phyloP scores from a whole-genome alignment of 2,797 vertebrate species.

The Melanogrammus aeglefinus region DNA sequence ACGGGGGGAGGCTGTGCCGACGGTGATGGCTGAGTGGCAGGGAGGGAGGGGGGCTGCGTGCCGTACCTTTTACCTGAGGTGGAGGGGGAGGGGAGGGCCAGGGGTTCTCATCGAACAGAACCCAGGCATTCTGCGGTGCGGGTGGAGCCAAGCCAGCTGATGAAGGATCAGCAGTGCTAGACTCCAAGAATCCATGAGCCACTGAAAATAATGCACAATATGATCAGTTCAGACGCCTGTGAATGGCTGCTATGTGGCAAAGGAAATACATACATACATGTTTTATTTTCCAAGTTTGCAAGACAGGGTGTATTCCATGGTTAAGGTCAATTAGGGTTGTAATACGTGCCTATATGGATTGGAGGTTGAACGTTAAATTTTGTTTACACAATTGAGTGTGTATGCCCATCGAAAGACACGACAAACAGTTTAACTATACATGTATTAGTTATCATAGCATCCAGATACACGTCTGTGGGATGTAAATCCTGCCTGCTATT shows the following conservation, averaged over 20 bases:
- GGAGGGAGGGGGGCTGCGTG: background rate
- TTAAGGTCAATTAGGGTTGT: background rate
- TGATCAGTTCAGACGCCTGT: background rate
- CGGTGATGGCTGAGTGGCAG: background rate
- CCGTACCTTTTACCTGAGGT: conserved; percentile 21
- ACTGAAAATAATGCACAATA: background rate
- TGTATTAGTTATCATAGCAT: background rate
- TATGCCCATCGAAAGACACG: no score
- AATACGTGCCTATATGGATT: background rate
- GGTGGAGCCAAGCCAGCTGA: background rate
- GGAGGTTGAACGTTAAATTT: background rate
- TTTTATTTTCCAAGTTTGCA: background rate
- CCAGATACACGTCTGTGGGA: background rate
- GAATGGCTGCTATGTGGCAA: background rate
- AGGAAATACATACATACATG: background rate
- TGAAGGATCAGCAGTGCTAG: conserved; percentile 10
- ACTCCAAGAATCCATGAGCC: background rate
- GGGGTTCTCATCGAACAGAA: conserved; percentile 23
- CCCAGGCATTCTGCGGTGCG: conserved; percentile 12
- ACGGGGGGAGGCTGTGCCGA: background rate
- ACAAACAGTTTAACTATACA: background rate
- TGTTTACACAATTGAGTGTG: background rate
- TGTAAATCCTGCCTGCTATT: background rate
- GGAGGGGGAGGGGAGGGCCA: conserved; percentile 11
- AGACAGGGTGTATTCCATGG: background rate